These are phyloP conservation scores for Scomberomorus guttatus DNA, from an alignment of 2,797 vertebrate species.

Conservation along the genomic window DNA sequence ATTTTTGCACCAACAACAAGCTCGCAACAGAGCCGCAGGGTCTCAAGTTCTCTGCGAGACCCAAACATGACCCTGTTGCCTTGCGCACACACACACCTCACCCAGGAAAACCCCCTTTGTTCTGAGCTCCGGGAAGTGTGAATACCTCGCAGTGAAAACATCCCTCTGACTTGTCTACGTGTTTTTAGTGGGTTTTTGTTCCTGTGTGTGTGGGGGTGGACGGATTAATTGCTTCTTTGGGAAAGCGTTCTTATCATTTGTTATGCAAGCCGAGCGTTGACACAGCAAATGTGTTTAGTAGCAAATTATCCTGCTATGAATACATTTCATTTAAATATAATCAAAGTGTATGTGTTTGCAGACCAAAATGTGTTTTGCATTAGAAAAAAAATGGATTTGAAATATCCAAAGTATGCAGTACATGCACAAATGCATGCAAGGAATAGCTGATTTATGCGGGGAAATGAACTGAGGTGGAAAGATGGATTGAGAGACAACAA, in stretches of 20 bases:
- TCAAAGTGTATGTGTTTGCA: background rate
- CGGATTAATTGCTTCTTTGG: slow-evolving; percentile 21
- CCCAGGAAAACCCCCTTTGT: slow-evolving; percentile 58
- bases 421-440: background rate
- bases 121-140: slow-evolving; percentile 43
- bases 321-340: background rate
- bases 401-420: background rate
- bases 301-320: slow-evolving; percentile 16
- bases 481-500: too few species aligned
- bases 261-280: slow-evolving; percentile 41
- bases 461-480: background rate
- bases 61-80: slow-evolving; percentile 53
- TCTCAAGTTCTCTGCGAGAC: slow-evolving; percentile 59
- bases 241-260: slow-evolving; percentile 28
- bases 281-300: slow-evolving; percentile 33
- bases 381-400: background rate
- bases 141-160: slow-evolving; percentile 55
- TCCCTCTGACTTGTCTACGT: slow-evolving; percentile 31
- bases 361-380: too few species aligned
- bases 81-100: slow-evolving; percentile 19
- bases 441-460: background rate
- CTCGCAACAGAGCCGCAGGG: slow-evolving; percentile 25
- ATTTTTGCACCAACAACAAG: slow-evolving; percentile 55
- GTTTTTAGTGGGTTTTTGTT: slow-evolving; percentile 25
- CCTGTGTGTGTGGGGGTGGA: background rate